These are phyloP conservation scores for Plecotus auritus DNA, from an alignment of 2,113 vertebrate species.

Conservation along the genomic window DNA sequence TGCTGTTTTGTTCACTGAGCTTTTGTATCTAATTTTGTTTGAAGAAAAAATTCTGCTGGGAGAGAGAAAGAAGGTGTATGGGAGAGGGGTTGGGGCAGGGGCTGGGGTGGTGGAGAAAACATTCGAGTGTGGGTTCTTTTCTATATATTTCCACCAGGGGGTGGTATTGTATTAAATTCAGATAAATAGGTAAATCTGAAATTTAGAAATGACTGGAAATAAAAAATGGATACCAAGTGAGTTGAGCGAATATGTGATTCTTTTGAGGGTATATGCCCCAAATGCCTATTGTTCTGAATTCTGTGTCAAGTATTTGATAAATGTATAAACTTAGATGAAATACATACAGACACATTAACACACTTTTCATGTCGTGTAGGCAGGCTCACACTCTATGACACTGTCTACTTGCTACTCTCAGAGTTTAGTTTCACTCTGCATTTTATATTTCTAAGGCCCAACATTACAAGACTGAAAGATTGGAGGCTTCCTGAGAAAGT, in stretches of 20 bases:
- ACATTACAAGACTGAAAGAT: not conserved
- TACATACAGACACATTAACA: not conserved
- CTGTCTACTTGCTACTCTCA: not conserved
- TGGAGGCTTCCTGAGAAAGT: not conserved
- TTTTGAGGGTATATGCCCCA: not conserved
- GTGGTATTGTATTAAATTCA: conserved; percentile 44
- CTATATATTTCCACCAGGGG: conserved; percentile 59
- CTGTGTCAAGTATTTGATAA: not conserved
- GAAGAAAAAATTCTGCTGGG: not conserved
- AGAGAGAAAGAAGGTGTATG: not conserved
- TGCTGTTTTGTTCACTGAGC: not conserved
- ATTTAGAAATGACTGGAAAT: conserved; percentile 45
- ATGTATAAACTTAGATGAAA: not conserved
- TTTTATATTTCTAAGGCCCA: not conserved
- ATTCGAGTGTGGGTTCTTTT: not conserved
- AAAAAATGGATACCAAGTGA: not conserved
- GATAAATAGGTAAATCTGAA: not conserved
- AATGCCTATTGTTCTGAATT: not conserved
- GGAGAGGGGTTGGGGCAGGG: not conserved
- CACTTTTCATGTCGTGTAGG: rapidly evolving
- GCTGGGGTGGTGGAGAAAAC: not conserved
- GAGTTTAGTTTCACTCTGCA: not conserved
- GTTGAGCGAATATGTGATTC: not conserved
- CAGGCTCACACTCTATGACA: not conserved
- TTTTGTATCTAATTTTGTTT: not conserved